Conservation (phyloP, 53 echinoderm and acorn worm species). For the Mesocentrotus franciscanus region DNA sequence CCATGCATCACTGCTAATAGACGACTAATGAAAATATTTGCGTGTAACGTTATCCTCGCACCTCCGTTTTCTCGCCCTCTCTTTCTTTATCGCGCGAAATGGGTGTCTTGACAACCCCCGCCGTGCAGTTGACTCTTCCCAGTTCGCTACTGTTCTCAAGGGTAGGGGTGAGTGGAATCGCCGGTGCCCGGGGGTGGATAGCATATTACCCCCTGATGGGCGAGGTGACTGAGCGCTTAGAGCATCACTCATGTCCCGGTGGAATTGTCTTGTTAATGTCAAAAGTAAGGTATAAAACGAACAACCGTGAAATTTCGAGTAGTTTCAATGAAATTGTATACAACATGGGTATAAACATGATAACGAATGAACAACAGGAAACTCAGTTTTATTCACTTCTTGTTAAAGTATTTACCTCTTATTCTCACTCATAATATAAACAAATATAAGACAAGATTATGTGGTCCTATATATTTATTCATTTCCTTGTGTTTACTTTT, state of each 20-base stretch:
- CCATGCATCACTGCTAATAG: slow-evolving; percentile 50
- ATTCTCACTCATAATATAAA: background rate
- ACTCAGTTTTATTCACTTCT: background rate
- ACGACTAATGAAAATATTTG: slow-evolving; percentile 67
- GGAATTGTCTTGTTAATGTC: slow-evolving; percentile 46
- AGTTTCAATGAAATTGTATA: slow-evolving; percentile 34
- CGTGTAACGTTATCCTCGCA: slow-evolving; percentile 26
- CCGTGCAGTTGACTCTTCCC: slow-evolving; percentile 54
- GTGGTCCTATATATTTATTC: background rate
- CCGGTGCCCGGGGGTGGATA: slow-evolving; percentile 56
- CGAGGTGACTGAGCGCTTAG: slow-evolving; percentile 14
- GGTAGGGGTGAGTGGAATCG: slow-evolving; percentile 52
- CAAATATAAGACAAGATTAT: background rate
- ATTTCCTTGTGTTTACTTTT: background rate
- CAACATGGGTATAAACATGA: slow-evolving; percentile 14
- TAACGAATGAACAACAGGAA: background rate
- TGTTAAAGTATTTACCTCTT: background rate
- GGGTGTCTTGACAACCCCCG: slow-evolving; percentile 48
- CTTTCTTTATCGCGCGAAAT: slow-evolving; percentile 29
- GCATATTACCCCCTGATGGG: slow-evolving; percentile 47
- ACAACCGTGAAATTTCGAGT: slow-evolving; percentile 23
- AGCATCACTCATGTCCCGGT: background rate
- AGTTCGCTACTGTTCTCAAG: slow-evolving; percentile 50
- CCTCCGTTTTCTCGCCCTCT: background rate
- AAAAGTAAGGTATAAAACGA: background rate